These are phyloP conservation scores for Lordiphosa andalusiaca DNA, from an alignment of 2,888 invertebrate species.

Conservation along the genomic window DNA sequence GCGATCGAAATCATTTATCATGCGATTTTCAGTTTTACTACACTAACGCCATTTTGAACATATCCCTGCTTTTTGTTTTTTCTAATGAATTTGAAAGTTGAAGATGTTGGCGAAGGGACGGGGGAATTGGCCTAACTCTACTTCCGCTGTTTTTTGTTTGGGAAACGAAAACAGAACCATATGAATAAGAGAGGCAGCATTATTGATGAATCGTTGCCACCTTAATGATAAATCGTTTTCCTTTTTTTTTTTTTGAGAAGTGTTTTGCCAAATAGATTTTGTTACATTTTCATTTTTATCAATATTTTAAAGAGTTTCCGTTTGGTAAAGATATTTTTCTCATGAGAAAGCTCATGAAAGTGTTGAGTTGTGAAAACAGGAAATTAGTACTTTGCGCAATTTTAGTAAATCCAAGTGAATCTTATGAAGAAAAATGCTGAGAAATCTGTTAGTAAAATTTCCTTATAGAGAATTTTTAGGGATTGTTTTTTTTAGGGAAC, in stretches of 20 bases:
- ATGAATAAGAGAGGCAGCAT: neutral
- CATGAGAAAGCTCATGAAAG: neutral
- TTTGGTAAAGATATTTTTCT: conserved; percentile 48
- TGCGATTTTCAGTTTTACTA: conserved; percentile 56
- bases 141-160: conserved; percentile 24
- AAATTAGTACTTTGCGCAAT: too few species aligned
- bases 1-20: conserved; percentile 78
- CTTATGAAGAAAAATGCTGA: too few species aligned
- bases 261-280: conserved; percentile 14
- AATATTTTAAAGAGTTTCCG: conserved; percentile 58
- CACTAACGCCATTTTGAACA: conserved; percentile 51
- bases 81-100: conserved; percentile 48
- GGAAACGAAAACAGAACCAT: conserved; percentile 22
- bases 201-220: conserved; percentile 30
- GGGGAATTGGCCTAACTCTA: too few species aligned
- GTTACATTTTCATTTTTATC: conserved; percentile 21
- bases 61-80: conserved; percentile 7
- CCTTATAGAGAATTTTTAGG: too few species aligned
- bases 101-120: neutral
- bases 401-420: too few species aligned
- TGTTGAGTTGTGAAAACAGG: neutral
- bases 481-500: too few species aligned
- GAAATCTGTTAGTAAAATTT: too few species aligned
- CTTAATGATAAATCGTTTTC: conserved; percentile 33
- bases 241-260: neutral